Evolutionary conservation across 2,888 invertebrate genomes (phyloP).

Genomic region (Hemicrepidius hirtus): DNA sequence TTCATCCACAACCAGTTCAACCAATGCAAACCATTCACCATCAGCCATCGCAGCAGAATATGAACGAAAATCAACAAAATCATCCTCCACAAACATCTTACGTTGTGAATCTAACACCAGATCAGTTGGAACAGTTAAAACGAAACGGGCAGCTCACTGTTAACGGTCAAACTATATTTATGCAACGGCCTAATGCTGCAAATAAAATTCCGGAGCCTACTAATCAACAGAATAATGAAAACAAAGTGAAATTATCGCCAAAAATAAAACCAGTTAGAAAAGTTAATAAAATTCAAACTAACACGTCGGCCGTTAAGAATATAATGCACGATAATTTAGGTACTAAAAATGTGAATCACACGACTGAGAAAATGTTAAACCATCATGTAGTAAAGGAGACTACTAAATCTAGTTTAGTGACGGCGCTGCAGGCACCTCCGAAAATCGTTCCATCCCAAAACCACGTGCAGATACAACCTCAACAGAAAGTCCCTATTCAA

Average conservation of each 20-base stretch:
- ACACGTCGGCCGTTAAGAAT: slow-evolving; percentile 38
- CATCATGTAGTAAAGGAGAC: slow-evolving; percentile 53
- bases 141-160: slow-evolving; percentile 70
- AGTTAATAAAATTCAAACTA: slow-evolving; percentile 53
- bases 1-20: slow-evolving; percentile 67
- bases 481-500: slow-evolving; percentile 54
- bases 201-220: slow-evolving; percentile 46
- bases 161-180: slow-evolving; percentile 71
- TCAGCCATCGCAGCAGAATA: slow-evolving; percentile 54
- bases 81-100: slow-evolving; percentile 68
- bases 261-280: slow-evolving; percentile 69
- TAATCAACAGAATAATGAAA: slow-evolving; percentile 59
- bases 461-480: slow-evolving; percentile 60
- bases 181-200: slow-evolving; percentile 67
- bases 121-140: slow-evolving; percentile 70
- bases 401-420: slow-evolving; percentile 58
- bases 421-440: slow-evolving; percentile 62
- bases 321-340: slow-evolving; percentile 44
- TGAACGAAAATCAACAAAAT: slow-evolving; percentile 56
- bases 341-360: slow-evolving; percentile 48
- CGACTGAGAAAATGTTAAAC: slow-evolving; percentile 57
- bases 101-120: slow-evolving; percentile 71
- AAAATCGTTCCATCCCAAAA: slow-evolving; percentile 64
- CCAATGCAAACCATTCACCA: slow-evolving; percentile 64
- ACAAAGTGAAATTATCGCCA: slow-evolving; percentile 66